phyloP scores from a whole-genome alignment of 2,797 vertebrate species.

The Sphenodon punctatus region DNA sequence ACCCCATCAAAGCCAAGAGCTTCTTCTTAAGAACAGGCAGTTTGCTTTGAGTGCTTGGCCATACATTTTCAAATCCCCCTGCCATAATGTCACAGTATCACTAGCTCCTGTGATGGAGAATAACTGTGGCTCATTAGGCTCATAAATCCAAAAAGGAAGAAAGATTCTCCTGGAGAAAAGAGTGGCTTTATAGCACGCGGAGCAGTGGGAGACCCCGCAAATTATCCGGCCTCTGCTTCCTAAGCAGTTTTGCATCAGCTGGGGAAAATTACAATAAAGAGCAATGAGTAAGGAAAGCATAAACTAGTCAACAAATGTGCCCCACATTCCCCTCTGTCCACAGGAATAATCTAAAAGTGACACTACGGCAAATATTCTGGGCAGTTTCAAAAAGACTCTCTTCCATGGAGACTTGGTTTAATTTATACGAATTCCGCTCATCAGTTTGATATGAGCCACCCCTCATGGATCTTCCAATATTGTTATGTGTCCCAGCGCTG shows the following conservation, averaged over 20 bases:
- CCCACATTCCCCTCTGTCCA: background rate
- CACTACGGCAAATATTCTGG: background rate
- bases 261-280: slow-evolving; percentile 53
- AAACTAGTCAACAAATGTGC: slow-evolving; percentile 15
- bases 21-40: slow-evolving; percentile 43
- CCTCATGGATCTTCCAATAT: background rate
- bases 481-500: background rate
- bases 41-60: slow-evolving; percentile 48
- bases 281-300: slow-evolving; percentile 30
- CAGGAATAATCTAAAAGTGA: background rate
- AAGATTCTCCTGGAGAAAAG: slow-evolving; percentile 52
- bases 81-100: slow-evolving; percentile 35
- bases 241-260: slow-evolving; percentile 54
- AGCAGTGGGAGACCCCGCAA: slow-evolving; percentile 59
- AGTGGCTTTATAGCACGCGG: slow-evolving; percentile 61
- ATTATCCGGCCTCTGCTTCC: slow-evolving; percentile 58
- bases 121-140: slow-evolving; percentile 55
- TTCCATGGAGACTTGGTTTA: background rate
- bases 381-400: background rate
- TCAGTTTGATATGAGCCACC: too few species aligned
- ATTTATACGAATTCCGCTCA: too few species aligned
- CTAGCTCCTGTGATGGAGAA: slow-evolving; percentile 49
- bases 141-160: slow-evolving; percentile 62
- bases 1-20: slow-evolving; percentile 48
- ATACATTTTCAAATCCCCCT: slow-evolving; percentile 53